Evolutionary conservation across 2,797 vertebrate species (phyloP), one percentile per base, ranked within the genome.

Genomic region (Amazonetta brasiliensis): DNA sequence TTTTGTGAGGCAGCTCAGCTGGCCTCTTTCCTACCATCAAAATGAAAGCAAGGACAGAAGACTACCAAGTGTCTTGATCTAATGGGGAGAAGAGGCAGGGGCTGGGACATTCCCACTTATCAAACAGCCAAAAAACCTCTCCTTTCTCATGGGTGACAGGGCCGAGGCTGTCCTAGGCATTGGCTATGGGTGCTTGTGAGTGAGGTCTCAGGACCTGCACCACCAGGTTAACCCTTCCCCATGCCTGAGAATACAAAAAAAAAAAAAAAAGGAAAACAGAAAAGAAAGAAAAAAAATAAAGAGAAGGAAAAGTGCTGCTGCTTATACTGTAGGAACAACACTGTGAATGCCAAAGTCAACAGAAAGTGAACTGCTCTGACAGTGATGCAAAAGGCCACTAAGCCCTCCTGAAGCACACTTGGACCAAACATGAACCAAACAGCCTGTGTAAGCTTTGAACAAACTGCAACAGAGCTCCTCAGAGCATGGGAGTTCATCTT

Each of bases 321-420:
- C 31, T 86, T 76, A 48, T 74, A 19, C 68, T 81, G 7, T 33
- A 85, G 75, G 41, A 54, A 23, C 3, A 10, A 74, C 87, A 56
- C 26, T 22, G 23, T 48, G 25, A 92, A 74, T 50, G 39, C 8
- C n/a, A 2, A 83, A 84, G 39, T 37, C 37, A 41, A 59, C 21
- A 71, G 23, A 56, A 58, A 66, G 9, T 13, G 13, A 74, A 60
- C 20, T 43, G 31, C 44, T 91, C 63, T 55, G 14, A 60, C 5
- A 72, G 56, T 25, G 28, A 74, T 56, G 43, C 71, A 78, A 87
- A 94, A 94, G 39, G 33, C 30, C 52, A 68, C 37, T 62, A 66
- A 92, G 16, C 28, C 50, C 31, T 18, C 30, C 74, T 58, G 54
- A 91, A 82, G 7, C 3, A 6, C 88, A 88, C 30, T 83, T 1